Conservation (phyloP, 2,113 vertebrate species). For the Heteronetta atricapilla region DNA sequence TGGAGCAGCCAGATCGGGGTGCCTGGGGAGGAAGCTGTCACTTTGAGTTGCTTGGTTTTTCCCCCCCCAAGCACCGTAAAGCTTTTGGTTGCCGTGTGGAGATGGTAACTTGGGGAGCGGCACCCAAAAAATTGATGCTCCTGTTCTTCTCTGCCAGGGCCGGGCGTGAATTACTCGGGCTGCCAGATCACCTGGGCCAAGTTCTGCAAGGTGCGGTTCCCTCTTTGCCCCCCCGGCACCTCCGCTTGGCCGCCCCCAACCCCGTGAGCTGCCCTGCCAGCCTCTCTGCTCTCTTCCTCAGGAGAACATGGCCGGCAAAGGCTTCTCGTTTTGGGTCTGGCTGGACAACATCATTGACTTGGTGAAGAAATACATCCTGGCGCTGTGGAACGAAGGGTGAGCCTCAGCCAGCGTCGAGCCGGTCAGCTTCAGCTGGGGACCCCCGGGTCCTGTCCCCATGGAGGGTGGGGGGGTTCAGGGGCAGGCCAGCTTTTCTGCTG, state of each 20-base stretch:
- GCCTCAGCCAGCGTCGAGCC: neutral
- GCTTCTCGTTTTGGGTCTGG: slow-evolving; percentile 99
- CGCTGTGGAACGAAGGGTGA: slow-evolving; percentile 98
- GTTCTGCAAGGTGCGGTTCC: slow-evolving; percentile 91
- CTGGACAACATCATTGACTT: slow-evolving; percentile 98
- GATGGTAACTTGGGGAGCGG: neutral
- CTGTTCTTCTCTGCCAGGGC: slow-evolving; percentile 76
- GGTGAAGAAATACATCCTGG: slow-evolving; percentile 98
- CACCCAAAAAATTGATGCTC: neutral
- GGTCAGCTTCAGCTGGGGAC: neutral
- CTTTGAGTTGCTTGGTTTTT: neutral
- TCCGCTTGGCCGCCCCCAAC: neutral
- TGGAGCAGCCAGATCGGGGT: too few species aligned
- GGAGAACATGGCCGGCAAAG: slow-evolving; percentile 99
- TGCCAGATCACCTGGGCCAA: slow-evolving; percentile 99
- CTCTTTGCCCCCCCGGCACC: rapidly evolving
- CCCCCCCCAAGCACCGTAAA: neutral
- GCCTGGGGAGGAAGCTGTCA: neutral
- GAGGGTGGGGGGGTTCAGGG: rapidly evolving
- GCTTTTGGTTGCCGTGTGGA: neutral
- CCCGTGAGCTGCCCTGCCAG: neutral
- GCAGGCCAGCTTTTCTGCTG: neutral
- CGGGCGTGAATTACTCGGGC: slow-evolving; percentile 96
- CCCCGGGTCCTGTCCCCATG: rapidly evolving
- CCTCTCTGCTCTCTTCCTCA: slow-evolving; percentile 13